Base-by-base conservation (phyloP, 2,113 vertebrate genomes). In the Ursus arctos region DNA sequence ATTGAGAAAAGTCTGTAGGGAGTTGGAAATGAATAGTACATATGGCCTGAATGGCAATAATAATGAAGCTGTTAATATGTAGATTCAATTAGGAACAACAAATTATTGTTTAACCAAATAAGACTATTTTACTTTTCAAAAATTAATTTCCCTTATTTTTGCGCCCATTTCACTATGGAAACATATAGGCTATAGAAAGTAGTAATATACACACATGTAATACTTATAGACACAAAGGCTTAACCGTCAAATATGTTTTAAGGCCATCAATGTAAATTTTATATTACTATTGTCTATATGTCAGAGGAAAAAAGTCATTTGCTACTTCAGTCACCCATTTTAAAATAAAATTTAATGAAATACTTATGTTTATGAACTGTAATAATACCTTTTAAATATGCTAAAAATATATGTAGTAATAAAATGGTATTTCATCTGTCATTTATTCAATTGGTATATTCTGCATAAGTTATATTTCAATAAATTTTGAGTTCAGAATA, bases 1-100 rank as follows among this genome's bases (percentile, higher is more conserved):
- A 97, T 95, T 26, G n/a, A 87, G 67, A 94, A 95, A 95, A 97
- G 49, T 85, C 80, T 97, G 49, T 71, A 95, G 85, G 91, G 96
- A 97, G 61, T 77, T 98, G 31, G 90, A 97, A 98, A 97, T 95
- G 97, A 94, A 97, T 90, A 98, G 61, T 79, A 96, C 87, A 97
- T 94, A 95, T 97, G 53, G 92, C 14, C 26, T 36, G 67, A 95
- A 95, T 96, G 91, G 65, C 91, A 93, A 94, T 71, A 97, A 97
- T 96, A 96, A 96, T 93, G 82, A 90, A 88, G 69, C 65, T 97
- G 57, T 95, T 98, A 95, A 94, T 93, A 97, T 96, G 83, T 22
- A 97, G 83, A 96, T 93, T 94, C 71, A 51, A 93, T 97, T 93
- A 95, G 95, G 87, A 98, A 98, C 24, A 87, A 47, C 33, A 91